These are phyloP conservation scores for Sebastes baramenuke DNA, from an alignment of 2,797 vertebrate species.

Conservation along the genomic window DNA sequence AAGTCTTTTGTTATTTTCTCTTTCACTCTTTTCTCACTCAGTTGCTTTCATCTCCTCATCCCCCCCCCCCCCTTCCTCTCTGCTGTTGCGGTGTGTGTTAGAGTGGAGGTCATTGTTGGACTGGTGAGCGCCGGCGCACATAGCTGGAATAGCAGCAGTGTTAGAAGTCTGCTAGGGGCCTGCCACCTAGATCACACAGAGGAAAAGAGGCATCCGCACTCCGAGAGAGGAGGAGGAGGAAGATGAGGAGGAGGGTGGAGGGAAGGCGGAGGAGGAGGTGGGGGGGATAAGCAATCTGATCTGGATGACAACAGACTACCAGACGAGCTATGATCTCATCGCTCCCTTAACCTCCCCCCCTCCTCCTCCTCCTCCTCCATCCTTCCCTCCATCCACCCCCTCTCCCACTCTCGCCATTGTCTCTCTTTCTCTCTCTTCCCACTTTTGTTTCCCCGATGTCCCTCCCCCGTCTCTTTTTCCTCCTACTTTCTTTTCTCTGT, in stretches of 20 bases:
- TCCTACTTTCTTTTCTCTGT: slow-evolving; percentile 62
- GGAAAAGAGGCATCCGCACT: slow-evolving; percentile 76
- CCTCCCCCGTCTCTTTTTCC: slow-evolving; percentile 58
- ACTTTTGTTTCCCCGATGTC: slow-evolving; percentile 63
- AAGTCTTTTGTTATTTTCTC: slow-evolving; percentile 9
- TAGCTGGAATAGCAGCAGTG: slow-evolving; percentile 72
- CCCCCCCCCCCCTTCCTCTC: background rate
- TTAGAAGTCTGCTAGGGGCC: slow-evolving; percentile 67
- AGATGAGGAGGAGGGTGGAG: slow-evolving; percentile 15
- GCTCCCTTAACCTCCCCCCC: slow-evolving; percentile 65
- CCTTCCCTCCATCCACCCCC: slow-evolving; percentile 57
- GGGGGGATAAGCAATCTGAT: slow-evolving; percentile 79
- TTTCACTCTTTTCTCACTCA: slow-evolving; percentile 9
- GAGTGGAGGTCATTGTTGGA: slow-evolving; percentile 60
- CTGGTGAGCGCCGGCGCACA: slow-evolving; percentile 31
- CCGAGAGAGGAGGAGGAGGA: slow-evolving; percentile 21
- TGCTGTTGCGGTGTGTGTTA: slow-evolving; percentile 10
- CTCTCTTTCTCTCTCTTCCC: slow-evolving; percentile 69
- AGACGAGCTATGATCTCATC: slow-evolving; percentile 88
- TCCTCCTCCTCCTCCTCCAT: slow-evolving; percentile 3
- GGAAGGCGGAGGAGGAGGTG: slow-evolving; percentile 11
- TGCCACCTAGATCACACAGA: slow-evolving; percentile 70
- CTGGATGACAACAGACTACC: slow-evolving; percentile 87
- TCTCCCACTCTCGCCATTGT: slow-evolving; percentile 71
- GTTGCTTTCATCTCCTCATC: slow-evolving; percentile 24